Base-by-base conservation (phyloP, 35 echinoderm and acorn worm species). In the Hemicentrotus pulcherrimus region DNA sequence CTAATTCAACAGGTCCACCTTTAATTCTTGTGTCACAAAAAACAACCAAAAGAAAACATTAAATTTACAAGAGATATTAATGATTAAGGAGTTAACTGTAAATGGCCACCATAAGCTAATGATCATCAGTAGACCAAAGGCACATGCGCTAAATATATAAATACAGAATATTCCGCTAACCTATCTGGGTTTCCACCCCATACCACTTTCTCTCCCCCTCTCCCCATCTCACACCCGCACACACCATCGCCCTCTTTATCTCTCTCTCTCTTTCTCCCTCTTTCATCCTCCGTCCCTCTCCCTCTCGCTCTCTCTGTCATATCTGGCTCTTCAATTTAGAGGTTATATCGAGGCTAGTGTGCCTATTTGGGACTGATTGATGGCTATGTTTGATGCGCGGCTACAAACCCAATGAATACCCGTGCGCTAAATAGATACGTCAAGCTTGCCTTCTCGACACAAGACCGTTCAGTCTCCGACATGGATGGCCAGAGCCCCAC, bases 311-410 rank as follows among this genome's bases (percentile, higher is more conserved):
- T 47, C 88, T 90, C 15, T 41, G 30, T 90, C 32, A 33, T 41
- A 90, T 90, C 32, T 90, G 88, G 88, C 88, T 41, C 88, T 90
- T 90, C 88, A 90, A 90, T 90, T 78, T 90, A 90, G 88, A 13
- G 88, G 46, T 90, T 90, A 90, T 24, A 90, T 90, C 46, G 46
- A 8, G 46, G 88, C 32, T 90, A 90, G 88, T 78, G 45, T 90
- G 88, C 88, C 88, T 90, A 90, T 90, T 78, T 90, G 32, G 88
- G 46, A 90, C 32, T 90, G 88, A 90, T 90, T 90, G 88, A 90
- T 90, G 88, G 88, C 2, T 33, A 2, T 78, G 19, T 78, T 78
- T 78, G 65, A 78, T 28, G 65, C 65, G 65, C 2, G 24, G 4
- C 19, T 28, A 78, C 65, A 22, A 78, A 59, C 24, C 19, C 65